Evolutionary conservation across 2,888 invertebrate genomes (phyloP).

Genomic region (Branchinecta sandiegonensis): DNA sequence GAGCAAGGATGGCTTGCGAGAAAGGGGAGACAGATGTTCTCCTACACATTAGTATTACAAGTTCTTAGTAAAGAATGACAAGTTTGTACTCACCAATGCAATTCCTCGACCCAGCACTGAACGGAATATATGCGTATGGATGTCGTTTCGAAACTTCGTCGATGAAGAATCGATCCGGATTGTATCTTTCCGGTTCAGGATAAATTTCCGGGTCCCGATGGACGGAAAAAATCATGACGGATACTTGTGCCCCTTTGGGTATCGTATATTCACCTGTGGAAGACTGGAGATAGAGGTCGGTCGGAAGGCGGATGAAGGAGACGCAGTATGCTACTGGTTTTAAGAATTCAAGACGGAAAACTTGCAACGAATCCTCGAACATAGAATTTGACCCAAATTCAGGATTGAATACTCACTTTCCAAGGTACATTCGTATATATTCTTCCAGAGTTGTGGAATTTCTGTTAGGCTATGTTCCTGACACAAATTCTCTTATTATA

Average conservation of each 20-base stretch:
- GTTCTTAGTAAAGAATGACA: too few species aligned
- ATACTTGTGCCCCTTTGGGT: conserved; percentile 1
- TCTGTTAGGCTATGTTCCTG: too few species aligned
- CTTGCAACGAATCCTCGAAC: too few species aligned
- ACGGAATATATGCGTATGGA: conserved; percentile 23
- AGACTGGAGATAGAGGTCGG: not conserved
- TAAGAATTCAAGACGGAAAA: too few species aligned
- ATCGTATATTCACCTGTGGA: not conserved
- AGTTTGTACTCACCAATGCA: conserved; percentile 22
- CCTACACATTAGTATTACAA: not conserved
- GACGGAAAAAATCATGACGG: not conserved
- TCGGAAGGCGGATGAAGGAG: too few species aligned
- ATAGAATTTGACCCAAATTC: too few species aligned
- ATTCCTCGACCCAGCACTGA: conserved; percentile 25
- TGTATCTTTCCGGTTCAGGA: conserved; percentile 19
- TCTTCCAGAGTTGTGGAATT: too few species aligned
- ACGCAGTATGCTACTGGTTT: too few species aligned
- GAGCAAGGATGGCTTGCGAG: not conserved
- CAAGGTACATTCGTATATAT: too few species aligned
- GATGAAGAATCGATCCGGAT: conserved; percentile 18
- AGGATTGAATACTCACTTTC: too few species aligned
- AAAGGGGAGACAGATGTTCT: not conserved
- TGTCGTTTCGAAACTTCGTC: conserved; percentile 1
- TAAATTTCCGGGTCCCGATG: conserved; percentile 17
- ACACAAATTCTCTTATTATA: too few species aligned